Conservation (phyloP, 1,140 invertebrate genomes). For the Zaprionus africanus region DNA sequence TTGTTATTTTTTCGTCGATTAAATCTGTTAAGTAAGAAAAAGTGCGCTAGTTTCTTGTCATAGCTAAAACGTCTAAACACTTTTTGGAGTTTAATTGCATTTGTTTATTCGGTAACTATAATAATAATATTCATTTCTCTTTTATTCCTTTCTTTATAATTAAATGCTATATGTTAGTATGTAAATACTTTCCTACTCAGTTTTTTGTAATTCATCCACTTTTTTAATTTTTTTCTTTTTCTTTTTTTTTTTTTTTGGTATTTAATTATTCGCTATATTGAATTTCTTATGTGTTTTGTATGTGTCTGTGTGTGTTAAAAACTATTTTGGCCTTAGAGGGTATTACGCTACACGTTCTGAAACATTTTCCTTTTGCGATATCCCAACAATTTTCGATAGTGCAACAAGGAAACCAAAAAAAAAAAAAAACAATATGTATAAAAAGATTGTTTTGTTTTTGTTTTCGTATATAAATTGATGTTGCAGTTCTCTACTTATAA, state of each 20-base stretch:
- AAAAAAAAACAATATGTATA: constrained; percentile 10
- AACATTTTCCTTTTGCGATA: constrained; percentile 42
- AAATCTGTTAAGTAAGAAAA: constrained; percentile 64
- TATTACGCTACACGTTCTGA: constrained; percentile 64
- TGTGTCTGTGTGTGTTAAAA: constrained; percentile 55
- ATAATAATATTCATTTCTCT: constrained; percentile 34
- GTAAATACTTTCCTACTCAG: constrained; percentile 60
- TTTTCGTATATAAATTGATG: constrained; percentile 27
- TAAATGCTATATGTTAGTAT: constrained; percentile 76
- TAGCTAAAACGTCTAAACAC: constrained; percentile 63
- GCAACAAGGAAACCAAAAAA: constrained; percentile 27
- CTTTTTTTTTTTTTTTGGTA: constrained; percentile 4
- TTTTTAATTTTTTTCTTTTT: constrained; percentile 36
- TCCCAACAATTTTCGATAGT: constrained; percentile 26
- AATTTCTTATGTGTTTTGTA: constrained; percentile 26
- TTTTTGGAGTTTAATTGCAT: constrained; percentile 42
- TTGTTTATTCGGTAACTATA: constrained; percentile 36
- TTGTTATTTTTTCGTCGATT: constrained; percentile 32
- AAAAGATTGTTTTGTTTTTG: constrained; percentile 7
- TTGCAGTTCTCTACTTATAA: constrained; percentile 45
- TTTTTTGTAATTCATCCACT: constrained; percentile 23
- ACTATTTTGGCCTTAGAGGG: constrained; percentile 76
- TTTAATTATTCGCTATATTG: constrained; percentile 37
- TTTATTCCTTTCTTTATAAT: constrained; percentile 35
- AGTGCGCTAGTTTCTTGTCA: constrained; percentile 58